Percentiles rank a stretch among this genome's conserved stretches.
Conservation (phyloP, 2,888 invertebrate species). For the Lochmaea crataegi region DNA sequence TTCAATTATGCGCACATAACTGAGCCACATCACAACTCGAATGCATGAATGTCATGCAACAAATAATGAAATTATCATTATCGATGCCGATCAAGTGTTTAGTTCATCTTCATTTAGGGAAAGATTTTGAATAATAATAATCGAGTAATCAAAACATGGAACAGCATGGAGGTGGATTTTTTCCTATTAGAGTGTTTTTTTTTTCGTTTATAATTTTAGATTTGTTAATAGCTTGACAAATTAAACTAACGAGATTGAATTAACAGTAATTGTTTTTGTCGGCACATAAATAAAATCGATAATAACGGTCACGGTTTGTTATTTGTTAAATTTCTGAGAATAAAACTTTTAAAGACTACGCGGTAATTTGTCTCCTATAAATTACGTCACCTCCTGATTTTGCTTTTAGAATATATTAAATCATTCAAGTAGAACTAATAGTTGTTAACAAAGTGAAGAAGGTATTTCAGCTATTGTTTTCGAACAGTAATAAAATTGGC, state of each 20-base stretch:
- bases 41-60: too few species aligned
- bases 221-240: not conserved
- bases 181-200: too few species aligned
- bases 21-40: too few species aligned
- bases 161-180: too few species aligned
- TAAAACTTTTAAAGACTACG: not conserved
- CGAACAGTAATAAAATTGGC: not conserved
- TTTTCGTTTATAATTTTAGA: too few species aligned
- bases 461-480: not conserved
- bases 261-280: not conserved
- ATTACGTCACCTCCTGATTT: not conserved
- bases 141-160: too few species aligned
- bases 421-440: conserved; percentile 3
- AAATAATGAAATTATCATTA: too few species aligned
- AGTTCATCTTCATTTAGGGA: too few species aligned
- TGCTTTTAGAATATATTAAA: not conserved
- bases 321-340: not conserved
- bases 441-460: too few species aligned
- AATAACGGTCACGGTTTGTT: not conserved
- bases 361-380: not conserved
- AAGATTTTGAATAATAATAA: too few species aligned
- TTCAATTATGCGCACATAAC: too few species aligned
- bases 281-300: not conserved
- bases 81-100: too few species aligned
- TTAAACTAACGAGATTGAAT: not conserved